Evolutionary conservation across 2,888 invertebrate genomes (phyloP).

Genomic region (Neria commutata): DNA sequence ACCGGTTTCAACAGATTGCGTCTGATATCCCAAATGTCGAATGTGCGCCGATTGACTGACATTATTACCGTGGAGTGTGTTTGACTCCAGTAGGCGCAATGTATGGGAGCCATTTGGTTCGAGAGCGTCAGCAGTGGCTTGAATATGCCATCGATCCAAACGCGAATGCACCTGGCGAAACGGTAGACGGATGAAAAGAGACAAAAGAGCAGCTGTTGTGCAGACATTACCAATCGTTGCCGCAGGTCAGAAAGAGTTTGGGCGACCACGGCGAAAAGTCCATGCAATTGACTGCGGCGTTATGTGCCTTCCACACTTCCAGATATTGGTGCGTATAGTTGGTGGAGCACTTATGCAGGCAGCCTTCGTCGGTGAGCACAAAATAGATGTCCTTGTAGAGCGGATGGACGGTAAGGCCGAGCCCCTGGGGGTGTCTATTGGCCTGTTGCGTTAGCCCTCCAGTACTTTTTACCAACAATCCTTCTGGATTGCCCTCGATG

Average conservation of each 20-base stretch:
- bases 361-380: conserved; percentile 86
- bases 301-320: conserved; percentile 75
- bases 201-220: not conserved
- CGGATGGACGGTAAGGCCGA: conserved; percentile 71
- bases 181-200: not conserved
- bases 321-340: conserved; percentile 80
- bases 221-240: conserved; percentile 70
- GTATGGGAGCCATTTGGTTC: conserved; percentile 63
- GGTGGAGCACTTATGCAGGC: conserved; percentile 79
- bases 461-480: conserved; percentile 54
- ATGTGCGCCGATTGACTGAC: conserved; percentile 68
- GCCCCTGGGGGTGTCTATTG: conserved; percentile 69
- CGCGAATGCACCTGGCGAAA: conserved; percentile 64
- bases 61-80: conserved; percentile 76
- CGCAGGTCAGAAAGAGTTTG: conserved; percentile 74
- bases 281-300: conserved; percentile 77
- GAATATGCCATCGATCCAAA: conserved; percentile 77
- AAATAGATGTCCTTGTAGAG: conserved; percentile 70
- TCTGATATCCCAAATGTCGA: conserved; percentile 82
- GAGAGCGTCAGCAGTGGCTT: conserved; percentile 68
- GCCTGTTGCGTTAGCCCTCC: conserved; percentile 58
- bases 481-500: conserved; percentile 72
- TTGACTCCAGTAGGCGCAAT: conserved; percentile 74
- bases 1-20: conserved; percentile 73
- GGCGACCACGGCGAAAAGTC: conserved; percentile 76